Conservation (phyloP, 2,113 vertebrate species). For the Cricetomys ansorgei region DNA sequence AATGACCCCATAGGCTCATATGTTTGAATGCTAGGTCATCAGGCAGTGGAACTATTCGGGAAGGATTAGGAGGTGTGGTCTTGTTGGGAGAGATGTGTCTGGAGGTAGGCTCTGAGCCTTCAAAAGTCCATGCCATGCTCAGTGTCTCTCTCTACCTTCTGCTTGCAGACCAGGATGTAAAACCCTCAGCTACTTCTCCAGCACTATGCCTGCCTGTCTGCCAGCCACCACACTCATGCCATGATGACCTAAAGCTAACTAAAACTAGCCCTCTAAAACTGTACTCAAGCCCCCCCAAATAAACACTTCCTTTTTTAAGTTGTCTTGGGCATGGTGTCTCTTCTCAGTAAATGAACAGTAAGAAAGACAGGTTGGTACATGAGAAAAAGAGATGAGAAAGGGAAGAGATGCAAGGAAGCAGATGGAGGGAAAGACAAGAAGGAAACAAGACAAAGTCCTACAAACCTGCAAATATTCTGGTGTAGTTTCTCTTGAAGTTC, state of each 20-base stretch:
- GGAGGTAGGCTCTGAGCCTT: background rate
- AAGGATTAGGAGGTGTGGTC: background rate
- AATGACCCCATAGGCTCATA: background rate
- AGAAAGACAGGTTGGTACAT: background rate
- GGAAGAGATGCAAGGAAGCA: background rate
- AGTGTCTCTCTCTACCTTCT: background rate
- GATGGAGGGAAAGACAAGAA: accelerated
- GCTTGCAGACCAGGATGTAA: background rate
- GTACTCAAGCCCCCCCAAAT: background rate
- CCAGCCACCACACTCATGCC: background rate
- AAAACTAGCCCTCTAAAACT: background rate
- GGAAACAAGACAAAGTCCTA: background rate
- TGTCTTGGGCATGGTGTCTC: background rate
- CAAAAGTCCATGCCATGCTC: background rate
- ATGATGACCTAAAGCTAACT: background rate
- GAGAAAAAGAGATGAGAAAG: no score
- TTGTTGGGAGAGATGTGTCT: background rate
- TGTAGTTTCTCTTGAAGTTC: constrained; percentile 99
- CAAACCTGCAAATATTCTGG: constrained; percentile 98
- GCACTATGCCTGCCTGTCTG: background rate
- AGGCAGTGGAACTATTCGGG: background rate
- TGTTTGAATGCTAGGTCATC: background rate
- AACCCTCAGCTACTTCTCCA: no score
- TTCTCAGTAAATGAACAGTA: background rate
- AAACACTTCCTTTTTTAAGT: background rate